These are phyloP conservation scores for Pristiophorus japonicus DNA, from an alignment of 2,113 vertebrate species.

Conservation along the genomic window DNA sequence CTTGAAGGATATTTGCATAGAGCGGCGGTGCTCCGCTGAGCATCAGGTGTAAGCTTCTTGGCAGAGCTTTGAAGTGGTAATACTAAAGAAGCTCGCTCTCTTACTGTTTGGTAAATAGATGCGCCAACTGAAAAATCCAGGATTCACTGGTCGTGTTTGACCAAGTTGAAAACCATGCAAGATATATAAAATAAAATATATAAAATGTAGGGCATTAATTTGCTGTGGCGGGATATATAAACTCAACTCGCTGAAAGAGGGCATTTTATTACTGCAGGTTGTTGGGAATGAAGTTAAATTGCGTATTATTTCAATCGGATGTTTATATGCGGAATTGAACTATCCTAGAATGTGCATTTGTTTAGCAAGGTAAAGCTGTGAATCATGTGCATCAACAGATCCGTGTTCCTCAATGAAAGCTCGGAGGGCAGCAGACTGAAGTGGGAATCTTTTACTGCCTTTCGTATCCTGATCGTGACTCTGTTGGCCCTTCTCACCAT, in stretches of 20 bases:
- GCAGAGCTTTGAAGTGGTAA: neutral
- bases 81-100: neutral
- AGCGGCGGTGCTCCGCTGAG: neutral
- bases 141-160: neutral
- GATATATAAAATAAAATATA: neutral
- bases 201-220: neutral
- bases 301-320: neutral
- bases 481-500: slow-evolving; percentile 42
- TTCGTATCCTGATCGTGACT: slow-evolving; percentile 40
- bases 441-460: slow-evolving; percentile 34
- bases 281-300: neutral
- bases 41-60: neutral
- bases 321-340: too few species aligned
- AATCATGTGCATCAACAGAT: neutral
- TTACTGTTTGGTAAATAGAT: neutral
- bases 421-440: neutral
- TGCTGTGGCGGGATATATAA: neutral
- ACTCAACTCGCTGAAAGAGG: neutral
- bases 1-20: neutral
- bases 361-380: neutral
- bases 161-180: neutral
- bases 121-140: neutral
- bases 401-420: neutral
- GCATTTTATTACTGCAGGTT: neutral
- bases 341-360: too few species aligned